These are phyloP conservation scores for Meda fulgida DNA, from an alignment of 2,797 vertebrate species.

Conservation along the genomic window DNA sequence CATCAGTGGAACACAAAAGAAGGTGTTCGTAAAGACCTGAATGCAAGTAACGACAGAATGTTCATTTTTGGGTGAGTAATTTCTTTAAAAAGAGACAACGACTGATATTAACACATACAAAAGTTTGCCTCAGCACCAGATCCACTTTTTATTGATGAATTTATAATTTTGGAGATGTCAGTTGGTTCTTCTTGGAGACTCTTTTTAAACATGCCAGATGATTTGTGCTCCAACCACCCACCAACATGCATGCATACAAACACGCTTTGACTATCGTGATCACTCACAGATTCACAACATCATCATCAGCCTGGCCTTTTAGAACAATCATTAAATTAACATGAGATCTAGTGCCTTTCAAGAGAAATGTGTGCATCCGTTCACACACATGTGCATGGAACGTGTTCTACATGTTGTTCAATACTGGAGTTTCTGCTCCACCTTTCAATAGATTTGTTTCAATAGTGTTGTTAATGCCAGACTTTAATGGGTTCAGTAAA, in stretches of 20 bases:
- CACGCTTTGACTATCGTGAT: conserved; percentile 21
- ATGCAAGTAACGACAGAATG: not conserved
- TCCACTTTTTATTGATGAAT: conserved; percentile 4
- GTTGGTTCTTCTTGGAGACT: conserved; percentile 43
- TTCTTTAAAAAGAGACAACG: not conserved
- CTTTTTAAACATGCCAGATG: conserved; percentile 37
- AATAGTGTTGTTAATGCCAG: conserved; percentile 55
- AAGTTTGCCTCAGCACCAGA: not conserved
- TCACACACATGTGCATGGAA: conserved; percentile 51
- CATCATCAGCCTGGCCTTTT: conserved; percentile 26
- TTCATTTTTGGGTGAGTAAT: not conserved
- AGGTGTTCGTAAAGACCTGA: no score
- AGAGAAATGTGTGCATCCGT: conserved; percentile 30
- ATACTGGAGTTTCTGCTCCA: conserved; percentile 43
- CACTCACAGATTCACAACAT: conserved; percentile 13
- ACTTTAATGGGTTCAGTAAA: conserved; percentile 66
- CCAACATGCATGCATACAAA: conserved; percentile 8
- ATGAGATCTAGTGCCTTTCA: conserved; percentile 56
- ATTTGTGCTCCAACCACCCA: conserved; percentile 40
- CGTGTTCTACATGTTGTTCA: conserved; percentile 55
- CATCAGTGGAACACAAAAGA: no score
- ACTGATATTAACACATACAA: not conserved
- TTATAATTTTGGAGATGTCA: conserved; percentile 44
- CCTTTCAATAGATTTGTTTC: conserved; percentile 52
- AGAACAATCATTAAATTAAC: conserved; percentile 42